These are phyloP conservation scores for Balearica regulorum DNA, from an alignment of 2,797 vertebrate species.

Conservation along the genomic window DNA sequence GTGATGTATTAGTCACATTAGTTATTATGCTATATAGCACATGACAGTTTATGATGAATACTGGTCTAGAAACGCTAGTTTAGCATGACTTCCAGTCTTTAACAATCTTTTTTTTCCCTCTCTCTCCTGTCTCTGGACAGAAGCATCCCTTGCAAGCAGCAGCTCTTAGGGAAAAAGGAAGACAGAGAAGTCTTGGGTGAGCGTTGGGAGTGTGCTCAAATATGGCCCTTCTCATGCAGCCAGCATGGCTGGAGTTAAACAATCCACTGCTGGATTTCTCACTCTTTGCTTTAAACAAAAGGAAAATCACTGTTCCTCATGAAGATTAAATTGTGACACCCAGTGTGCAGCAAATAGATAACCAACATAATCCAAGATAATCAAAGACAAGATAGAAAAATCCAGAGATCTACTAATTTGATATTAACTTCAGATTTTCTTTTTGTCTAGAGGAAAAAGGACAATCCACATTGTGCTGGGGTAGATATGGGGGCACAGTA, in stretches of 20 bases:
- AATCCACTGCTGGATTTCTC: neutral
- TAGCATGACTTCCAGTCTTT: neutral
- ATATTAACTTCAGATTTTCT: neutral
- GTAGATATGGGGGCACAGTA: rapidly evolving
- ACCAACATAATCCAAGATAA: neutral
- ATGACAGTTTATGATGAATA: neutral
- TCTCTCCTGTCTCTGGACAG: neutral
- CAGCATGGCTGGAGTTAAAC: neutral
- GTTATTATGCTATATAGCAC: neutral
- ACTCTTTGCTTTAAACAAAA: neutral
- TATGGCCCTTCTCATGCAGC: neutral
- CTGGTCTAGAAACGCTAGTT: neutral
- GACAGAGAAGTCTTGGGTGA: neutral
- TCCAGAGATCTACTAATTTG: neutral
- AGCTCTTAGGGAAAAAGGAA: neutral
- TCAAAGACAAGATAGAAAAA: neutral
- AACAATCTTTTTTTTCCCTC: neutral
- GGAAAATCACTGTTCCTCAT: neutral
- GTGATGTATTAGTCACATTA: constrained; percentile 22
- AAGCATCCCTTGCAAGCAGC: neutral
- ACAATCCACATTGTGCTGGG: rapidly evolving
- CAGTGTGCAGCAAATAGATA: neutral
- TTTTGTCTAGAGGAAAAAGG: neutral
- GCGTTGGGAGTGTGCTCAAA: neutral
- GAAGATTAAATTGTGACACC: neutral